A percentile compares a stretch with the other conserved stretches of the same genome.
phyloP scores from a whole-genome alignment of 2,113 vertebrate genomes.

The Gobius niger region DNA sequence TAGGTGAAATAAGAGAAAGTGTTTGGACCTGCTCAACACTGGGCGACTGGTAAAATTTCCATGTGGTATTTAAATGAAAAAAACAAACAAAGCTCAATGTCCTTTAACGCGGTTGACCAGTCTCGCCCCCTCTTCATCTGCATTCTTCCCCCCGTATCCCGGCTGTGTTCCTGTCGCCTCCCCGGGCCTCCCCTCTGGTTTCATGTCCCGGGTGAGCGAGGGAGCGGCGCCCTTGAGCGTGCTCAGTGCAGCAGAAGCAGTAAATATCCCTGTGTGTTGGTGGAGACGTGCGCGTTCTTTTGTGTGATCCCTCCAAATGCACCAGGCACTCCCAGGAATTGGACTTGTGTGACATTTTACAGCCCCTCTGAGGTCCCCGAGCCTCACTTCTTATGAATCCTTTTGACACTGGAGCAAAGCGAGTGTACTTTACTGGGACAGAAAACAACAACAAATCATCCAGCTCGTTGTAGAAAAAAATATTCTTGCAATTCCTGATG shows the following conservation, averaged over 20 bases:
- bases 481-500: too few relatives aligned
- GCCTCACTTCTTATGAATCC: conserved; percentile 10
- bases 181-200: conserved; percentile 18
- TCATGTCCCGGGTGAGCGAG: conserved; percentile 55
- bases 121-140: conserved; percentile 17
- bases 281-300: conserved; percentile 16
- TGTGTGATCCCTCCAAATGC: conserved; percentile 17
- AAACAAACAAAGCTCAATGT: conserved; percentile 7
- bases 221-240: conserved; percentile 63
- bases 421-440: conserved; percentile 2
- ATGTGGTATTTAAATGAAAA: conserved; percentile 2
- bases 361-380: conserved; percentile 25
- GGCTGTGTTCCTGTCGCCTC: neutral
- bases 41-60: neutral
- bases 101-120: conserved; percentile 22
- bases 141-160: conserved; percentile 2
- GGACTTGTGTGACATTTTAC: conserved; percentile 35
- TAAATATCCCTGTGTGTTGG: conserved; percentile 42
- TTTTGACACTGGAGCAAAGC: conserved; percentile 17
- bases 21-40: neutral
- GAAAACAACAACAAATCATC: neutral
- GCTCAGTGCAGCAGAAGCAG: conserved; percentile 43
- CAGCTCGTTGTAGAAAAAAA: too few relatives aligned
- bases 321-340: conserved; percentile 15
- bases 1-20: too few relatives aligned